phyloP scores from a whole-genome alignment of 1,140 invertebrate species.

The Elysia chlorotica region DNA sequence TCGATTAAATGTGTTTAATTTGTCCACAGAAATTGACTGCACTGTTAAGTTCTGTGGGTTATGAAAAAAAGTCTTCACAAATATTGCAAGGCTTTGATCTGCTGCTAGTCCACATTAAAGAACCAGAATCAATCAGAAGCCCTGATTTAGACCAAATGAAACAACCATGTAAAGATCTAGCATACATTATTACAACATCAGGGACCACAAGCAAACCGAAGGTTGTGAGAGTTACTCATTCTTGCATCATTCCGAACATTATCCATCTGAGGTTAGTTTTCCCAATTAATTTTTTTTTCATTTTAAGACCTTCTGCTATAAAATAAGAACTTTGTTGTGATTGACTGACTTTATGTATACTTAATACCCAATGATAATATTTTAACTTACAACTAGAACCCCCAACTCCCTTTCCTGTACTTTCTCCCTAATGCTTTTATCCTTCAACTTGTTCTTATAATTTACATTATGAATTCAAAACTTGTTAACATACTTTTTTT shows the following conservation, averaged over 20 bases:
- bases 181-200: conserved; percentile 60
- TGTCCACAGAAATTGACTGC: too few species aligned
- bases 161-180: too few species aligned
- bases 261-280: conserved; percentile 49
- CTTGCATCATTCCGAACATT: conserved; percentile 59
- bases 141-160: too few species aligned
- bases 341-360: background rate
- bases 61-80: too few species aligned
- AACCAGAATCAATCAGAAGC: too few species aligned
- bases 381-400: background rate
- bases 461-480: background rate
- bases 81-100: too few species aligned
- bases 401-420: background rate
- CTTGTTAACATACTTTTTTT: background rate
- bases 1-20: too few species aligned
- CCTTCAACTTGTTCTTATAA: background rate
- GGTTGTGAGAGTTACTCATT: conserved; percentile 56
- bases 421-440: background rate
- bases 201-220: conserved; percentile 59
- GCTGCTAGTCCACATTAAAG: too few species aligned
- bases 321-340: background rate
- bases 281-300: too few species aligned
- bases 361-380: background rate
- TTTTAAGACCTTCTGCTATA: too few species aligned
- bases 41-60: too few species aligned